A percentile compares a stretch with the other conserved stretches of the same genome.
phyloP scores from a whole-genome alignment of 2,888 invertebrate genomes.

The Proisotoma minuta region DNA sequence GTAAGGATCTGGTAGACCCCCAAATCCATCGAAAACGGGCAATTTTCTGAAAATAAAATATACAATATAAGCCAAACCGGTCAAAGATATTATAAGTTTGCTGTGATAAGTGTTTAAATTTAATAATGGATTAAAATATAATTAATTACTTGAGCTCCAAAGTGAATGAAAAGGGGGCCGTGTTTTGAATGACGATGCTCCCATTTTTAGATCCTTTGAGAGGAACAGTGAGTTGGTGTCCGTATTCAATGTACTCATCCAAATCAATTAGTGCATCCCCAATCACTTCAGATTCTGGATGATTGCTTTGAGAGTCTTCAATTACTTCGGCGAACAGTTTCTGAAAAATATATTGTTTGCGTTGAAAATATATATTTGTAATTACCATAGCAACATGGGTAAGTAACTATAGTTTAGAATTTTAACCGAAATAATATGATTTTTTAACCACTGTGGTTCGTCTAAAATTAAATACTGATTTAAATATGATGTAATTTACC shows the following conservation, averaged over 20 bases:
- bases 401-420: too few relatives aligned
- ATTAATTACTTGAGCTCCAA: slow-evolving; percentile 22
- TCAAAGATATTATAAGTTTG: not conserved
- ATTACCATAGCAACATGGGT: too few relatives aligned
- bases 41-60: slow-evolving; percentile 18
- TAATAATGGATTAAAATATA: not conserved
- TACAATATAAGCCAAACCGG: too few relatives aligned
- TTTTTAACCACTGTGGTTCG: not conserved
- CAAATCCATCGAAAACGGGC: slow-evolving; percentile 33
- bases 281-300: slow-evolving; percentile 23
- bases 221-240: slow-evolving; percentile 22
- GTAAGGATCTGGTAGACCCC: slow-evolving; percentile 34
- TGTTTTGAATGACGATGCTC: slow-evolving; percentile 26
- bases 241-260: slow-evolving; percentile 31
- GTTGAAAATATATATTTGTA: not conserved
- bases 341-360: not conserved
- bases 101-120: not conserved
- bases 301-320: slow-evolving; percentile 35
- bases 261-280: slow-evolving; percentile 32
- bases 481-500: slow-evolving; percentile 7
- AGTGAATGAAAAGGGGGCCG: slow-evolving; percentile 33
- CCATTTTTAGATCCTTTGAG: slow-evolving; percentile 29
- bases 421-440: too few relatives aligned
- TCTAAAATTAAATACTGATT: not conserved
- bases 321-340: slow-evolving; percentile 31